A percentile compares a stretch with the other conserved stretches of the same genome.
Evolutionary conservation across 2,888 invertebrate species (phyloP).

Genomic region (Notocelia uddmanniana): DNA sequence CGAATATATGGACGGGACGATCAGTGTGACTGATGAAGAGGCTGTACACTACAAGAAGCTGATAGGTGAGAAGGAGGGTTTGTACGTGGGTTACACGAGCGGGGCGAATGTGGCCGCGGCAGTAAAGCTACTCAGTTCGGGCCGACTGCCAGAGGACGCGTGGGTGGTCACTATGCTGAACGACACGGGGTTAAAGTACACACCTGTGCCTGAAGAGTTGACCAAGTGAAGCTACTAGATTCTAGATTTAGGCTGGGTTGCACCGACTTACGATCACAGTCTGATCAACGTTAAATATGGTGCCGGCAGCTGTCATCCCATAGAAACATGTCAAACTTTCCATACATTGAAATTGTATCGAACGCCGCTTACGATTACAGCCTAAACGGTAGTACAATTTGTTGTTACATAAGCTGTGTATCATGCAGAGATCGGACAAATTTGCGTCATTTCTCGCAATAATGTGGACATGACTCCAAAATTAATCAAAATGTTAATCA

Average conservation of each 20-base stretch:
- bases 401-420: background rate
- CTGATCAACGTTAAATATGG: too few relatives aligned
- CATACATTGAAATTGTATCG: too few relatives aligned
- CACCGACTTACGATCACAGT: too few relatives aligned
- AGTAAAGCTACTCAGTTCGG: conserved; percentile 67
- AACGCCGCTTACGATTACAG: too few relatives aligned
- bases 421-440: too few relatives aligned
- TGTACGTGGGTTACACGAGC: conserved; percentile 61
- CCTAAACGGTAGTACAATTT: too few relatives aligned
- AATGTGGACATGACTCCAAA: too few relatives aligned
- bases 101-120: conserved; percentile 41
- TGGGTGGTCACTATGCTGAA: conserved; percentile 77
- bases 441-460: too few relatives aligned
- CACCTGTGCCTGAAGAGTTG: conserved; percentile 67
- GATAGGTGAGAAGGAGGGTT: conserved; percentile 75
- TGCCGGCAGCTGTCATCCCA: too few relatives aligned
- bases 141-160: conserved; percentile 69
- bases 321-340: too few relatives aligned
- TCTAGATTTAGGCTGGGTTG: too few relatives aligned
- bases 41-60: conserved; percentile 67
- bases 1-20: conserved; percentile 73
- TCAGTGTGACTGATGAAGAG: conserved; percentile 76
- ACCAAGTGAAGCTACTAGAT: conserved; percentile 14
- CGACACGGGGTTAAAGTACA: conserved; percentile 77
- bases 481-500: too few relatives aligned